Evolutionary conservation across 1,140 invertebrate genomes (phyloP), one percentile per base, ranked within the genome.

Genomic region (Phymastichus coffea): DNA sequence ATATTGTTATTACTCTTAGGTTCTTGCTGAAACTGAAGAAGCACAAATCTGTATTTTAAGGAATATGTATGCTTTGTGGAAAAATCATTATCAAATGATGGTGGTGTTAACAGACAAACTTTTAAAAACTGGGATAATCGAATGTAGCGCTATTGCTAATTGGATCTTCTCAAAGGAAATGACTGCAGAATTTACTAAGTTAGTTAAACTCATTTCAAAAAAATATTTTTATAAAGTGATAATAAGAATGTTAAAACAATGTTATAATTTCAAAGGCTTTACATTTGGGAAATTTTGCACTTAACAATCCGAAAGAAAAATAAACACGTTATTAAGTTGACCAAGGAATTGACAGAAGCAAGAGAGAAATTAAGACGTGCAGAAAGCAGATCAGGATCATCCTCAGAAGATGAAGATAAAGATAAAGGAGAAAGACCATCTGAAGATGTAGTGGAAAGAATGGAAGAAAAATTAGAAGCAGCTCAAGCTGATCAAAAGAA

Each of bases 121-220:
- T 81, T 82, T 99, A 3, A 98, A 99, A 80, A 97, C 95, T 33
- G 93, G 98, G 75, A 93, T 99, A 41, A 89, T 99, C 14, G 94
- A 98, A 71, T 97, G 95, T 72, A 93, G 94, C 58, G 91, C 95
- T 9, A 95, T 99, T 10, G 95, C 95, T 23, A 98, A 96, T 68
- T 99, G 97, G 97, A 89, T 99, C 54, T 99, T 99, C 81, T 97
- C 94, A 3, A 93, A 94, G 80, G 94, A 98, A 74, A 98, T 99
- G 94, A 85, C 85, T 20, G 77, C 84, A 8, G 93, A 97, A 75
- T 98, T 98, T 75, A 97, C 94, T 0, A 95, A 94, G 87, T 89
- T 75, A 71, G 70, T 75, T 26, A 38, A n/a, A 57, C 28, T 47
- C 7, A 23, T 23, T 1, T 1, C 35, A 47, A 40, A 44, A 30